These are phyloP conservation scores for Rhinopithecus roxellana DNA, from an alignment of 2,113 vertebrate genomes.

Conservation along the genomic window DNA sequence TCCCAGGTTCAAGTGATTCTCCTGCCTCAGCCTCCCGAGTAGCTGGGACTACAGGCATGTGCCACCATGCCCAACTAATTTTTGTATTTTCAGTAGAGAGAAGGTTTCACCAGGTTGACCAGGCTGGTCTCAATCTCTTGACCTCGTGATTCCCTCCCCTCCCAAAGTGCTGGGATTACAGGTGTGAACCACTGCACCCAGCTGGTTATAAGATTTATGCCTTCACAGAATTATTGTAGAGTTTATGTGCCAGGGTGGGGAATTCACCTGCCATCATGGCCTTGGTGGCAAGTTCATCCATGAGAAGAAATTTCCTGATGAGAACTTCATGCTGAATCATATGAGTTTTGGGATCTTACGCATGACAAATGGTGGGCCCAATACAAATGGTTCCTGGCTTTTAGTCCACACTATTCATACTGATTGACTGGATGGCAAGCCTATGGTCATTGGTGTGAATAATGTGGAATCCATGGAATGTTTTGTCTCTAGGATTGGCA, in stretches of 20 bases:
- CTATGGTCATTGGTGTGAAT: neutral
- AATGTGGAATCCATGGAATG: neutral
- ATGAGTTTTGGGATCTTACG: constrained; percentile 83
- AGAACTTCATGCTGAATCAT: constrained; percentile 91
- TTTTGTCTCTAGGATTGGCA: neutral
- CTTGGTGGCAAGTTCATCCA: constrained; percentile 90
- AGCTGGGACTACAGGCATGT: too few species aligned
- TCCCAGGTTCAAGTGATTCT: too few species aligned
- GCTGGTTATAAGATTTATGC: constrained; percentile 62
- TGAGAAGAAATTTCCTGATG: constrained; percentile 88
- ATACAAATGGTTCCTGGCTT: constrained; percentile 85
- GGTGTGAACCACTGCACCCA: too few species aligned
- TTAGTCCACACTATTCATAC: constrained; percentile 89
- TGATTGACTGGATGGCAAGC: constrained; percentile 67
- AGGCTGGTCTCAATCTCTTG: too few species aligned
- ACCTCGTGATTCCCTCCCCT: too few species aligned
- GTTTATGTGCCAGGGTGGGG: constrained; percentile 91
- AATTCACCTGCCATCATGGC: constrained; percentile 90
- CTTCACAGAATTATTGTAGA: constrained; percentile 89
- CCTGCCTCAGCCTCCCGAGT: too few species aligned
- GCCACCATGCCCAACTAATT: too few species aligned
- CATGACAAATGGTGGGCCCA: constrained; percentile 85
- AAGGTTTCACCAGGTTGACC: too few species aligned
- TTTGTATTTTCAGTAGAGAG: too few species aligned
- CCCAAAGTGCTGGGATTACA: too few species aligned